Evolutionary conservation across 1,140 invertebrate species (phyloP), one percentile per base, ranked within the genome.

Genomic region (Ctenoplectra terminalis): DNA sequence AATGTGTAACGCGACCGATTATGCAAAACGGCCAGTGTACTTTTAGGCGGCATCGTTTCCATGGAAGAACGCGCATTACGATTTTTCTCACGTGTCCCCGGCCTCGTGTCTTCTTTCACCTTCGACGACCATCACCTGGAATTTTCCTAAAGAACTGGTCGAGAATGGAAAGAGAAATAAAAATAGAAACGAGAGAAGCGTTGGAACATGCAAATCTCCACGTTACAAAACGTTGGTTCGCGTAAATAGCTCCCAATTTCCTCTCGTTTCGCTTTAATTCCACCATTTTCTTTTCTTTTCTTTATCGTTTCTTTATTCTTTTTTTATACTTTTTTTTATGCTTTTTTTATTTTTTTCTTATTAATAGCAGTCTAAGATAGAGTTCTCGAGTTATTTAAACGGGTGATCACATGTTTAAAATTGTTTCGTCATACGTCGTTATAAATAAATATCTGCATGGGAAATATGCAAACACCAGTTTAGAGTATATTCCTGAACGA

Each of bases 91-190:
- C 73, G 73, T 29, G 60, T 29, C 17, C 17, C 1, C 1, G 46
- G 1, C 73, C 26, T 29, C n/a, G 13, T 15, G 40, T 26, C 29
- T 37, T 81, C 40, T 76, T 77, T 69, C 63, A 76, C 64, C 73
- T 70, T 82, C 64, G 17, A 69, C 52, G 61, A 46, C 8, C 2
- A 26, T 66, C 34, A 11, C 31, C 63, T 26, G 73, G 43, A 26
- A 52, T 82, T 76, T 77, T 61, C 73, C 54, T 48, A 5, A 23
- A 31, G 11, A 43, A 23, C 11, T 5, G 11, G 17, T 37, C 23
- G 31, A 34, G 17, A 34, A 50, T 20, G 1, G 1, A 46, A 66
- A n/a, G 37, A 11, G 5, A 9, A 17, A 37, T 17, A 15, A 26
- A 26, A 3, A 20, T 2, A 2, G 40, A 29, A 61, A 46, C 48